Percentiles rank a stretch among this genome's conserved stretches.
These are phyloP conservation scores for Agrypnus murinus DNA, from an alignment of 2,888 invertebrate genomes.

Conservation along the genomic window DNA sequence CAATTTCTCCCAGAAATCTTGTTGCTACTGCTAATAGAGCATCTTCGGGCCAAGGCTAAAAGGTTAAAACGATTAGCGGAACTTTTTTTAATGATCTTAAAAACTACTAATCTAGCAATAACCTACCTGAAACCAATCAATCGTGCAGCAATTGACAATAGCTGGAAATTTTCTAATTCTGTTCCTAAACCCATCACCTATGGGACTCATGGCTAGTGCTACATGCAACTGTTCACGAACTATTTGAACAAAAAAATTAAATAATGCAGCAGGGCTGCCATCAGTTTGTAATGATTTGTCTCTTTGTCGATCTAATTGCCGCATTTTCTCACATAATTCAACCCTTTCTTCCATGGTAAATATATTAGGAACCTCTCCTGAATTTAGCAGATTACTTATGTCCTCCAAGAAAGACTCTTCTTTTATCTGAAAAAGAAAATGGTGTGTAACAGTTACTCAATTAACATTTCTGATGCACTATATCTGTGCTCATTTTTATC, in stretches of 20 bases:
- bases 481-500: too few species aligned
- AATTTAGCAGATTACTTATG: conserved; percentile 92
- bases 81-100: not conserved
- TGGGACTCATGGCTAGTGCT: conserved; percentile 92
- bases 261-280: conserved; percentile 91
- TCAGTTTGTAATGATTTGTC: conserved; percentile 93
- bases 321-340: conserved; percentile 95
- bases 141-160: conserved; percentile 95
- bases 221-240: conserved; percentile 94
- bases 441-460: too few species aligned
- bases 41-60: conserved; percentile 93
- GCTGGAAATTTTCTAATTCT: conserved; percentile 93
- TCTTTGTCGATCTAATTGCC: conserved; percentile 89
- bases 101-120: too few species aligned
- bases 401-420: conserved; percentile 95
- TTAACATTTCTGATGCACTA: too few species aligned
- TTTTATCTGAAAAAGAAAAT: conserved; percentile 79
- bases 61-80: conserved; percentile 18
- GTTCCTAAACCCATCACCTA: conserved; percentile 88
- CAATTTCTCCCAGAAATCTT: conserved; percentile 85
- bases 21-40: conserved; percentile 92
- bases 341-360: conserved; percentile 89
- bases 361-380: conserved; percentile 95
- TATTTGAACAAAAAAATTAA: conserved; percentile 91
- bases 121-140: conserved; percentile 92